phyloP scores from a whole-genome alignment of 2,113 vertebrate genomes.

The Pristiophorus japonicus region DNA sequence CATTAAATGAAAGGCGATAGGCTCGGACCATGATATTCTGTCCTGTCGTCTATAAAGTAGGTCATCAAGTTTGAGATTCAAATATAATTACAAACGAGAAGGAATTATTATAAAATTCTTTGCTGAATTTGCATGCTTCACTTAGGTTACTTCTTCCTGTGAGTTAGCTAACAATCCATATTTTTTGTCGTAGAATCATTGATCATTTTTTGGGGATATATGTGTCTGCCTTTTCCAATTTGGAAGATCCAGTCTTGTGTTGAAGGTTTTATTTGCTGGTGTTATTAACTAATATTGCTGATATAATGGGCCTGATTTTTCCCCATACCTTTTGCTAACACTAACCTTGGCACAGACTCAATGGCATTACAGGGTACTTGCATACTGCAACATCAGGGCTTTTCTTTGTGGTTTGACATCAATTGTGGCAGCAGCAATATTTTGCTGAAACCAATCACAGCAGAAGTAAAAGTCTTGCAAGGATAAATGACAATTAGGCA shows the following conservation, averaged over 20 bases:
- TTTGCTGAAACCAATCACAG: neutral
- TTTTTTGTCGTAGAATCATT: neutral
- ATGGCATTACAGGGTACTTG: neutral
- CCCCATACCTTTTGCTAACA: neutral
- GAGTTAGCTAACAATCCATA: neutral
- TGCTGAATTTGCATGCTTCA: neutral
- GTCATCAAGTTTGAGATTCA: neutral
- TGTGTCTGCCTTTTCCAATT: neutral
- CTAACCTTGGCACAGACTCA: neutral
- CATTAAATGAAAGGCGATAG: neutral
- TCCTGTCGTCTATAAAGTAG: neutral
- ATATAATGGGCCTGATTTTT: neutral
- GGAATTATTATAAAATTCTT: neutral
- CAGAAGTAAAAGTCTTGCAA: neutral
- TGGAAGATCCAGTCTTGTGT: neutral
- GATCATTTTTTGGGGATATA: neutral
- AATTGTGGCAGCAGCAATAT: neutral
- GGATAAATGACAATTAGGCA: neutral
- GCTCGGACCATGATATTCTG: no score
- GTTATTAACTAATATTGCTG: neutral
- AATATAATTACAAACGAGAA: neutral
- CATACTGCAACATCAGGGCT: neutral
- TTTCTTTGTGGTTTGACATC: neutral
- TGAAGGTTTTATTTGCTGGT: conserved; percentile 2
- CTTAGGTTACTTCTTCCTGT: neutral